Evolutionary conservation across 2,888 invertebrate species (phyloP), one percentile per base, ranked within the genome.

Genomic region (Bugulina stolonifera): DNA sequence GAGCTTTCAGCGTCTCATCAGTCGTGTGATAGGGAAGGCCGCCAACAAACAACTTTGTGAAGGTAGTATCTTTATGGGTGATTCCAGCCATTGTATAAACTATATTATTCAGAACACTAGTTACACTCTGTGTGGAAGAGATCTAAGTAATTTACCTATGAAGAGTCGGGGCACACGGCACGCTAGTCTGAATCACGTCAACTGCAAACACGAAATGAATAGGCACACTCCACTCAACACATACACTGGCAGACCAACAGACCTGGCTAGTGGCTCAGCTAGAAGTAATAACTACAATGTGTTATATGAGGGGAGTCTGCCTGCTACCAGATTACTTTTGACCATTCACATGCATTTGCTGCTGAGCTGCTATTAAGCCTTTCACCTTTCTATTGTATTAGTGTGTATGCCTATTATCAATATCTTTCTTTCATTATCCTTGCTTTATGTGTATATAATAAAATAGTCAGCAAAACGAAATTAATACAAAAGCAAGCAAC

Each of bases 11-110:
- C 77, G 93, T 94, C 85, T 95, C 93, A 87, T 97, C 96, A 54
- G 94, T 96, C 27, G 97, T 97, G 87, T 96, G 96, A 86, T 97
- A 97, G 0, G 97, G 97, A 75, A 97, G 88, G 55, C 97, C 97
- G 58, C 97, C 97, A 77, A 97, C 97, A 87, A 97, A 97, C 73
- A 97, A 89, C 85, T 97, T 97, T 75, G 96, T 97, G 91, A 93
- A 94, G 78, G 95, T 97, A 77, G 97, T 97, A 87, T 97, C 97
- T 85, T 95, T 94, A 85, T 93, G 93, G 79, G 91, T 64, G 32
- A 64, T 64, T 64, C 64, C 64, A 34, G 64, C 64, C 64, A 64
- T 64, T 64, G 5, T 32, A 64, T 14, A 55, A n/a, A 14, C 43
- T 43, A 43, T 43, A 43, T 18, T 43, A 10, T 10, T 43, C 5